Evolutionary conservation across 2,113 vertebrate species (phyloP).

Genomic region (Trochalopteron elliotii): DNA sequence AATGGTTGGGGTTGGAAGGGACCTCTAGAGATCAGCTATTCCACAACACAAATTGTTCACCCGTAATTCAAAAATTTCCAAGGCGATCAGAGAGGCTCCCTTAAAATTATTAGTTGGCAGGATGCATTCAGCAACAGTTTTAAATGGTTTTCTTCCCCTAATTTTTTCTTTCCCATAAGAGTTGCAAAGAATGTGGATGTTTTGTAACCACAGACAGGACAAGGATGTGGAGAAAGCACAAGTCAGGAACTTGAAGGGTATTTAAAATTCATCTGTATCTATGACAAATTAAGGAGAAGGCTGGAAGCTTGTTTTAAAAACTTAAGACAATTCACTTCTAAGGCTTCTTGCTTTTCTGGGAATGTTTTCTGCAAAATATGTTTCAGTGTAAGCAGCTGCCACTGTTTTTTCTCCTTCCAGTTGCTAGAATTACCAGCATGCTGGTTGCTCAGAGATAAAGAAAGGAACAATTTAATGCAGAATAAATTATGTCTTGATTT

Average conservation of each 20-base stretch:
- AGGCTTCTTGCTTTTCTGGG: neutral
- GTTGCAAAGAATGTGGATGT: conserved; percentile 16
- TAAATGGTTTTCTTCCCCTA: neutral
- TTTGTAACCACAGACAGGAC: conserved; percentile 48
- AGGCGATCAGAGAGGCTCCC: neutral
- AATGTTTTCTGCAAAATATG: neutral
- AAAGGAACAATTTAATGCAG: neutral
- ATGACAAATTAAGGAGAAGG: conserved; percentile 62
- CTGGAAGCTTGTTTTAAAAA: conserved; percentile 18
- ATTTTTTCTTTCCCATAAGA: neutral
- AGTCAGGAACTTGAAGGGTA: conserved; percentile 52
- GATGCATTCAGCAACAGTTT: neutral
- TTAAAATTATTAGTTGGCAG: neutral
- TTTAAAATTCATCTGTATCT: conserved; percentile 50
- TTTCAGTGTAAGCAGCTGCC: neutral
- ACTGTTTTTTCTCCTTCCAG: conserved; percentile 15
- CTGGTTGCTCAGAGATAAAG: conserved; percentile 33
- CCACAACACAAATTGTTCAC: neutral
- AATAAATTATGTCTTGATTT: neutral
- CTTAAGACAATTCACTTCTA: conserved; percentile 20
- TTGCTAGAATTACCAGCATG: neutral
- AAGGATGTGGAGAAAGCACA: conserved; percentile 36
- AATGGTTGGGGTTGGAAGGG: neutral
- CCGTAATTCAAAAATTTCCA: neutral
- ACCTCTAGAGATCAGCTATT: neutral